Percentiles rank a stretch among this genome's conserved stretches.
Evolutionary conservation across 2,113 vertebrate species (phyloP).

Genomic region (Stigmatopora argus): DNA sequence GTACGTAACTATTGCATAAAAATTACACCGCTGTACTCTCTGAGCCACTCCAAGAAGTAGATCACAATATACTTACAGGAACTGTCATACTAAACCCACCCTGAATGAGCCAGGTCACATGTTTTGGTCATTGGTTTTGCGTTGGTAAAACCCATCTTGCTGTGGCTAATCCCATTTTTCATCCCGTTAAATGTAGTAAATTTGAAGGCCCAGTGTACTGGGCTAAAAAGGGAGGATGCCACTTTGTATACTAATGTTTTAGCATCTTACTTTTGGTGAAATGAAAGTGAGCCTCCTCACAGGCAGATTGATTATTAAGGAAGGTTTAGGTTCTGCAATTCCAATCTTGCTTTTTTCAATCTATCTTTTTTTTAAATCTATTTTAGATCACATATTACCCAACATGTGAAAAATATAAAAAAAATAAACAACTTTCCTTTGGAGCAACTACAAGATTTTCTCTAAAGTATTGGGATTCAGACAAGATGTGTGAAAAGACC

Average conservation of each 20-base stretch:
- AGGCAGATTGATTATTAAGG: neutral
- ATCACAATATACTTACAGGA: neutral
- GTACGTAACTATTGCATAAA: conserved; percentile 63
- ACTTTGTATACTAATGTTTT: conserved; percentile 59
- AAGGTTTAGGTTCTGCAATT: conserved; percentile 1
- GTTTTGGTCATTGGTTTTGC: neutral
- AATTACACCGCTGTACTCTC: neutral
- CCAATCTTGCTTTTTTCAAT: neutral
- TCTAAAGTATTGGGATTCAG: conserved; percentile 4
- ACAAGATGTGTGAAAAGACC: conserved; percentile 21
- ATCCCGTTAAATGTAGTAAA: conserved; percentile 42
- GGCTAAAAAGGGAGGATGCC: conserved; percentile 26
- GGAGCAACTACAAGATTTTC: conserved; percentile 1
- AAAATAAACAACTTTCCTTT: neutral
- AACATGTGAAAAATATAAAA: conserved; percentile 10
- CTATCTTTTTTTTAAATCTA: neutral
- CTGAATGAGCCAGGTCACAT: neutral
- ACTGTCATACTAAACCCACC: neutral
- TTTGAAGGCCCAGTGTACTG: conserved; percentile 32
- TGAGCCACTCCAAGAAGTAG: neutral
- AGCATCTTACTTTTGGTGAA: conserved; percentile 2
- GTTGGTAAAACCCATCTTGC: conserved; percentile 31
- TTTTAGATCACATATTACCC: conserved; percentile 24
- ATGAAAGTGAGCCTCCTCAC: neutral
- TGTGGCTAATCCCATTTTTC: conserved; percentile 55